Evolutionary conservation across 2,113 vertebrate genomes (phyloP).

Genomic region (Protobothrops mucrosquamatus): DNA sequence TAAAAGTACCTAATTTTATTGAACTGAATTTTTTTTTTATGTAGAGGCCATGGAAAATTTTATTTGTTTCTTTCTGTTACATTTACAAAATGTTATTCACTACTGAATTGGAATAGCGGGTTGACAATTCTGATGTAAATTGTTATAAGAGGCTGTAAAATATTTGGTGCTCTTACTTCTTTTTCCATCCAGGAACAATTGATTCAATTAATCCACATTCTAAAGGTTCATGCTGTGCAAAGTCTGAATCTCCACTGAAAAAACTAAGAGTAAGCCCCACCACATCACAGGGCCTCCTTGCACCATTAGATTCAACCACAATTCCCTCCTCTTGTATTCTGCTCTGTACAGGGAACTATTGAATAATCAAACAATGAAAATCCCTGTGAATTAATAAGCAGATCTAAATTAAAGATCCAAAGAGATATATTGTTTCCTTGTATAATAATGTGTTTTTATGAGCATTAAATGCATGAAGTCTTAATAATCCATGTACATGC

Average conservation of each 20-base stretch:
- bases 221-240: not conserved
- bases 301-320: not conserved
- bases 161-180: not conserved
- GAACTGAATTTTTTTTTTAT: not conserved
- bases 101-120: not conserved
- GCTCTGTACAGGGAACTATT: not conserved
- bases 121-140: not conserved
- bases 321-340: not conserved
- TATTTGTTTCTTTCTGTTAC: not conserved
- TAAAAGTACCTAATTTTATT: not conserved
- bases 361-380: not conserved
- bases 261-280: not conserved
- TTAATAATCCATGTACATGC: not conserved
- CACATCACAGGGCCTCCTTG: not conserved
- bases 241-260: not conserved
- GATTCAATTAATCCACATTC: not conserved
- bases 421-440: not conserved
- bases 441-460: not conserved
- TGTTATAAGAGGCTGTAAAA: not conserved
- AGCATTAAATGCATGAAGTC: not conserved
- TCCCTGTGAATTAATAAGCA: not conserved
- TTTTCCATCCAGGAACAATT: not conserved
- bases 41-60: not conserved
- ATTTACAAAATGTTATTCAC: not conserved
- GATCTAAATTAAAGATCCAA: not conserved